These are phyloP conservation scores for Prinia subflava DNA, from an alignment of 2,113 vertebrate genomes.

Conservation along the genomic window DNA sequence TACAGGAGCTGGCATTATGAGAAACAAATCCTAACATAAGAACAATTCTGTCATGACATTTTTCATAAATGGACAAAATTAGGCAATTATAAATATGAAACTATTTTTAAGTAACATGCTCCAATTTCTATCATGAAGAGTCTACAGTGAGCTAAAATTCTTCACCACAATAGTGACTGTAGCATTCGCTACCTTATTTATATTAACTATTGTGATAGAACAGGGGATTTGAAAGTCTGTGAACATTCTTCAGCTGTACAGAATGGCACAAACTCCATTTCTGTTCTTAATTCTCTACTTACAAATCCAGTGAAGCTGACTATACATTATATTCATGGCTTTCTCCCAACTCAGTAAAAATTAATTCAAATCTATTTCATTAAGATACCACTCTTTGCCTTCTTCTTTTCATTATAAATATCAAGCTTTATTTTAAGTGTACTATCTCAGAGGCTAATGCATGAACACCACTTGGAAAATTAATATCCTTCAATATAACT, in stretches of 20 bases:
- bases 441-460: neutral
- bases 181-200: neutral
- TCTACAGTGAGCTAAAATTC: neutral
- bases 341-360: neutral
- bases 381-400: neutral
- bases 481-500: neutral
- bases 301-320: neutral
- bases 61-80: neutral
- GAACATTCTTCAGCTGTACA: neutral
- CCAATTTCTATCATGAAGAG: neutral
- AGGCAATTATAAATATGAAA: neutral
- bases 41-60: neutral
- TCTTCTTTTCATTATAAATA: neutral
- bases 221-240: neutral
- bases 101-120: neutral
- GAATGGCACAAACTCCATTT: neutral
- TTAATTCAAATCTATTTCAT: neutral
- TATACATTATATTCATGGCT: neutral
- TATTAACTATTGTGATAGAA: neutral
- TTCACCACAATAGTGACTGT: neutral
- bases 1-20: neutral
- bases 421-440: neutral
- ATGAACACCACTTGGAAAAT: neutral
- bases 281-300: neutral
- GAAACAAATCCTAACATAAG: neutral